Base-by-base conservation (phyloP, 92 coral and sea anemone species). In the Zoanthus solanderi region DNA sequence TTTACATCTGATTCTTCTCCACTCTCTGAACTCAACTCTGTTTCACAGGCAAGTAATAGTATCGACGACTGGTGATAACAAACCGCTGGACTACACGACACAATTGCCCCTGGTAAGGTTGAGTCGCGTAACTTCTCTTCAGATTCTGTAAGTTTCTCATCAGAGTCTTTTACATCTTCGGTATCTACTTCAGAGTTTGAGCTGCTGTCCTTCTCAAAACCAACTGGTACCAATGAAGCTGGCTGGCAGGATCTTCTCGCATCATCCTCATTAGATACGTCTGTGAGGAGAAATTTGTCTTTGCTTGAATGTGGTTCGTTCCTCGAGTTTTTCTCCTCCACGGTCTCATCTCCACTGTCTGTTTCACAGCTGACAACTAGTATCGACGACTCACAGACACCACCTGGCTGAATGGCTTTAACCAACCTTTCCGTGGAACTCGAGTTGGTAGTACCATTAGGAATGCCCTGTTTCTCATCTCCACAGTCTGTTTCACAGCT, bases 21-120 rank as follows among this genome's bases (percentile, higher is more conserved):
- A 11, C 82, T 77, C 7, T 77, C 82, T 54, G 82, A 77, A 28
- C 82, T 77, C 11, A 17, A 23, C 0, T 77, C 82, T 77, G 82
- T 77, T 54, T 77, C 66, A 77, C 82, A 77, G 44, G 47, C 29
- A 10, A 77, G 82, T 44, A 77, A 23, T 66, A 77, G 9, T 54
- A 77, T 29, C n/a, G 82, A 77, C 5, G 82, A 77, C 66, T 77
- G 82, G 44, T 77, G 67, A 28, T 77, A 77, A 9, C n/a, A 28
- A 29, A 29, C 17, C 1, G 11, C 32, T n/a, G 65, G 23, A 12
- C 82, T 23, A 17, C 46, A 28, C 56, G 12, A 50, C 56, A 2
- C 10, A 50, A 11, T 0, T 50, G 9, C 6, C 9, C 12, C 12
- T 50, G 56, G 12, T 11, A 11, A 7, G 56, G 56, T 3, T 50